phyloP scores from a whole-genome alignment of 2,888 invertebrate genomes.

The Leucozona laternaria region DNA sequence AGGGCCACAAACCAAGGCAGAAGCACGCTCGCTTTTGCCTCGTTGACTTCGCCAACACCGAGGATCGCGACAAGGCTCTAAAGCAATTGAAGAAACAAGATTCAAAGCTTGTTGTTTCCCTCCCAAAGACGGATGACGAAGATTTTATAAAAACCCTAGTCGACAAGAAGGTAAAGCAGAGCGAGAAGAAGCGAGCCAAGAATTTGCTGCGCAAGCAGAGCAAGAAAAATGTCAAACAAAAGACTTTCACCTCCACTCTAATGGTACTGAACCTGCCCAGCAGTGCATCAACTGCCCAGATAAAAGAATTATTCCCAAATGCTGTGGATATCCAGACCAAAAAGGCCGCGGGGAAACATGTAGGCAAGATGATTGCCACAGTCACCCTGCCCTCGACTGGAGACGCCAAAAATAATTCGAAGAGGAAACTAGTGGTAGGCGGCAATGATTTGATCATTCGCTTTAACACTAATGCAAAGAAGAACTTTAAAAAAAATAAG shows the following conservation, averaged over 20 bases:
- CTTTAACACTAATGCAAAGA: constrained; percentile 76
- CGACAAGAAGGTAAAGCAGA: constrained; percentile 78
- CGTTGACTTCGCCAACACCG: constrained; percentile 78
- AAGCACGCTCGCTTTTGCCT: constrained; percentile 81
- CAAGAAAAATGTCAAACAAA: constrained; percentile 75
- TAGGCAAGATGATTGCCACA: constrained; percentile 78
- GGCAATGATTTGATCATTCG: constrained; percentile 78
- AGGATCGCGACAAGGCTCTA: constrained; percentile 79
- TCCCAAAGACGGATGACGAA: constrained; percentile 80
- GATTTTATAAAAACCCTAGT: constrained; percentile 79
- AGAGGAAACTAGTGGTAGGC: constrained; percentile 77
- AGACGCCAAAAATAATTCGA: constrained; percentile 79
- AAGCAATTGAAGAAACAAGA: constrained; percentile 58
- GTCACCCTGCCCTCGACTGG: constrained; percentile 80
- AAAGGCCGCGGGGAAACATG: constrained; percentile 76
- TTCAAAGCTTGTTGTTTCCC: constrained; percentile 77
- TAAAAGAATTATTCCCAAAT: constrained; percentile 79
- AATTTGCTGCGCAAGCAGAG: constrained; percentile 77
- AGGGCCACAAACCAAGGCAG: constrained; percentile 80
- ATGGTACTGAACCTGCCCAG: constrained; percentile 80
- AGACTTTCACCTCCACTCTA: constrained; percentile 79
- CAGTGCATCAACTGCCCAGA: constrained; percentile 77
- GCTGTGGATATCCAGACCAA: constrained; percentile 81
- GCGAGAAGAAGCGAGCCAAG: constrained; percentile 79
- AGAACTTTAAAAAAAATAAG: not conserved